Evolutionary conservation across 2,113 vertebrate species (phyloP), one percentile per base, ranked within the genome.

Genomic region (Pedetes capensis): DNA sequence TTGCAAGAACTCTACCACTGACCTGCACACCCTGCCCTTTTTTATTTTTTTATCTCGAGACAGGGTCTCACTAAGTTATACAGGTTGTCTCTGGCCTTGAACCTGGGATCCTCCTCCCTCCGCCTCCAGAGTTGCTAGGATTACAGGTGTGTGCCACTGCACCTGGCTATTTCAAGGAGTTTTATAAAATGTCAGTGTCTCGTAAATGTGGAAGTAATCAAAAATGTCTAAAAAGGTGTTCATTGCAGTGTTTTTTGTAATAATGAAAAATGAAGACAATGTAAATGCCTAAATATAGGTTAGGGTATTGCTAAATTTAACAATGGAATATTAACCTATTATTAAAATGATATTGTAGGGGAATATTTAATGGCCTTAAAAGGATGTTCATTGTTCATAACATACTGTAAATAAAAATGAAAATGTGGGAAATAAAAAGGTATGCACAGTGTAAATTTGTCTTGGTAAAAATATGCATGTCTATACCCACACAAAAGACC

Each of bases 181-280:
- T 91, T 94, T 72, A 32, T 79, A 89, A 88, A 74, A 81, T 75
- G 86, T 68, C n/a, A 94, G 16, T 86, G 34, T 82, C 29, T 94
- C 37, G 78, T 74, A 92, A 87, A 91, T 90, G 87, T 51, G 47
- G 17, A 91, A 51, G 3, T 49, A 61, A 55, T 34, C 32, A 80
- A 81, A 95, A 92, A 55, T 87, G 9, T 82, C 74, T 90, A 34
- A 87, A 53, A 83, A 18, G 42, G 25, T 87, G 23, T 80, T 87
- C 8, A 78, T 37, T 63, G 42, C 8, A 80, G 9, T 84, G 27
- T 81, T 80, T 39, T 57, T 69, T 74, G 66, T 83, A 79, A 59
- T 87, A 78, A 88, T 57, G 53, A 92, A 93, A 78, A 63, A 39
- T 71, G 47, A 87, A 82, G 71, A 69, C 47, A 82, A 47, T 61